These are phyloP conservation scores for Pachycephala philippinensis DNA, from an alignment of 2,113 vertebrate species.

Conservation along the genomic window DNA sequence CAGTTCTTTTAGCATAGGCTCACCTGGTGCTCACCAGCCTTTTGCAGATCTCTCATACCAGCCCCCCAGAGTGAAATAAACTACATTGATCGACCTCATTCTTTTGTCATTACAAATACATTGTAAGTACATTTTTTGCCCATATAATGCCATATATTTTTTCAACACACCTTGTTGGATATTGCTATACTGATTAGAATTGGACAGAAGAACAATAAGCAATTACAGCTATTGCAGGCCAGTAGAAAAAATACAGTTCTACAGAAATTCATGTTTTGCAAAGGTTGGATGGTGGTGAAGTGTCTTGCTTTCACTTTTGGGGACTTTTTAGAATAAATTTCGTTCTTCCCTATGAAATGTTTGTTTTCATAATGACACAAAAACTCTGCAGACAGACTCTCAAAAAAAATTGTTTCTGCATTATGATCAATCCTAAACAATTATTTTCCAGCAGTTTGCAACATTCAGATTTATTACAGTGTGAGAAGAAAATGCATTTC, in stretches of 20 bases:
- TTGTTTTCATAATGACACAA: neutral
- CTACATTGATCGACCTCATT: neutral
- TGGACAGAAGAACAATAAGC: neutral
- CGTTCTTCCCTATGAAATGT: neutral
- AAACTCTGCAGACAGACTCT: neutral
- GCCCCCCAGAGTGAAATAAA: neutral
- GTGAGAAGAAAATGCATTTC: neutral
- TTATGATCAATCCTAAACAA: neutral
- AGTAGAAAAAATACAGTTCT: neutral
- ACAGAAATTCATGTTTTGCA: neutral
- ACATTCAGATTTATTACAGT: neutral
- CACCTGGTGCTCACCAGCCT: neutral
- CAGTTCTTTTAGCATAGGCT: neutral
- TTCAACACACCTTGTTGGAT: neutral
- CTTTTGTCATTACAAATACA: neutral
- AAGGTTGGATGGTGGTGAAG: neutral
- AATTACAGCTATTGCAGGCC: neutral
- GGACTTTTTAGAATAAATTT: neutral
- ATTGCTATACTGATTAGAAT: neutral
- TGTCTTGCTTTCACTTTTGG: neutral
- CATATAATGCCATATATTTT: neutral
- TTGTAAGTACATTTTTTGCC: neutral
- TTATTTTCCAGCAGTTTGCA: neutral
- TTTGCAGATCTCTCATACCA: neutral
- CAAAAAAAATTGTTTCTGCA: neutral